Evolutionary conservation across 2,113 vertebrate species (phyloP).

Genomic region (Rhombomys opimus): DNA sequence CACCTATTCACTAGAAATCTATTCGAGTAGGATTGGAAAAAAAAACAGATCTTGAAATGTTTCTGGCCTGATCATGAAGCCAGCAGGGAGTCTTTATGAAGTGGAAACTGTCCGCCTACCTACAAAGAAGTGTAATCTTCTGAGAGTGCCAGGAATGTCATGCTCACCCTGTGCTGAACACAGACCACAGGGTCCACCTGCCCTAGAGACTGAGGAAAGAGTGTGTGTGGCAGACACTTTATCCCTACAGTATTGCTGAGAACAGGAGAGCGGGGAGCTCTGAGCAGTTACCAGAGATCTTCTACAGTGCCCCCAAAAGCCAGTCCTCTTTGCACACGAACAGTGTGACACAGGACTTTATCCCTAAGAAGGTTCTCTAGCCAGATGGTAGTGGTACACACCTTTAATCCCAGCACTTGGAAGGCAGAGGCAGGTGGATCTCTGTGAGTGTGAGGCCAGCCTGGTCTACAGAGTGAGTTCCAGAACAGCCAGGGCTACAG

Average conservation of each 20-base stretch:
- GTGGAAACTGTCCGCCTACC: not conserved
- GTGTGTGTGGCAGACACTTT: not conserved
- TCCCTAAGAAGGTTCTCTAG: not conserved
- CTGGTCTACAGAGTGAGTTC: too few relatives aligned
- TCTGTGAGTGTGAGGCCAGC: too few relatives aligned
- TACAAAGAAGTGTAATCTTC: not conserved
- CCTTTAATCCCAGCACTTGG: too few relatives aligned
- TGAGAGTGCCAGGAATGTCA: not conserved
- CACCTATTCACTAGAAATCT: too few relatives aligned
- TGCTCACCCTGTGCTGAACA: not conserved
- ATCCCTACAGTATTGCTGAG: not conserved
- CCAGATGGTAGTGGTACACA: too few relatives aligned
- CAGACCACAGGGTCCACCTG: not conserved
- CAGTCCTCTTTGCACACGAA: not conserved
- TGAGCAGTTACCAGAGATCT: not conserved
- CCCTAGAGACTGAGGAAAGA: not conserved
- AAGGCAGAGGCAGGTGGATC: too few relatives aligned
- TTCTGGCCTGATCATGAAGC: not conserved
- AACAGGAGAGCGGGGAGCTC: not conserved
- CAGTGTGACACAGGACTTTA: not conserved
- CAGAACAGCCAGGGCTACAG: too few relatives aligned
- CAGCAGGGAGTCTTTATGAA: not conserved
- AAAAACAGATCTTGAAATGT: not conserved
- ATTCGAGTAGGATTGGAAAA: not conserved
- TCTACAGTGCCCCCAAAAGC: not conserved